Evolutionary conservation across 2,888 invertebrate species (phyloP).

Genomic region (Dioctria linearis): DNA sequence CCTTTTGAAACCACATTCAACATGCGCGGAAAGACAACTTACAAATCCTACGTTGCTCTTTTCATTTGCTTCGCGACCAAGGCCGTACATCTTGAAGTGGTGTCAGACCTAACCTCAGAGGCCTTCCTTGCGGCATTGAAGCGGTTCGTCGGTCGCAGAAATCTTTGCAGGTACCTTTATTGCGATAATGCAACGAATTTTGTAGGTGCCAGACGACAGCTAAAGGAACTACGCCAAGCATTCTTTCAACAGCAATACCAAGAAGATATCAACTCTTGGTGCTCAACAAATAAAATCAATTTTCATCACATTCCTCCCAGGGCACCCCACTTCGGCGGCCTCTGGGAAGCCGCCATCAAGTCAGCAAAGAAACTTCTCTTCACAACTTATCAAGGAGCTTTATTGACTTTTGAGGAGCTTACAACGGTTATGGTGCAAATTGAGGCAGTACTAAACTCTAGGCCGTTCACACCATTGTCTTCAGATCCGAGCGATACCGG

Average conservation of each 20-base stretch:
- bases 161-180: conserved; percentile 53
- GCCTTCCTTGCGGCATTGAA: conserved; percentile 59
- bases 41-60: conserved; percentile 57
- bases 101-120: conserved; percentile 56
- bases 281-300: not conserved
- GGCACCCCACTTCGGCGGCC: not conserved
- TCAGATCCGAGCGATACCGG: too few relatives aligned
- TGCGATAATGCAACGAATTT: conserved; percentile 59
- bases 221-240: not conserved
- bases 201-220: conserved; percentile 42
- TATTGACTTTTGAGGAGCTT: not conserved
- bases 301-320: not conserved
- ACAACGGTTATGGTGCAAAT: not conserved
- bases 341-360: not conserved
- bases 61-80: conserved; percentile 56
- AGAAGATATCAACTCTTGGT: not conserved
- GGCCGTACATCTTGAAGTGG: conserved; percentile 58
- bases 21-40: conserved; percentile 35
- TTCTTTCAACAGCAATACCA: not conserved
- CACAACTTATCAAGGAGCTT: not conserved
- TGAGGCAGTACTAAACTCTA: too few relatives aligned
- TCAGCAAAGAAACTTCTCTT: not conserved
- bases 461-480: too few relatives aligned
- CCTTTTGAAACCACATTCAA: conserved; percentile 56
- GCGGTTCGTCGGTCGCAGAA: conserved; percentile 56